phyloP scores from a whole-genome alignment of 2,888 invertebrate species.

The Megalurothrips usitatus region DNA sequence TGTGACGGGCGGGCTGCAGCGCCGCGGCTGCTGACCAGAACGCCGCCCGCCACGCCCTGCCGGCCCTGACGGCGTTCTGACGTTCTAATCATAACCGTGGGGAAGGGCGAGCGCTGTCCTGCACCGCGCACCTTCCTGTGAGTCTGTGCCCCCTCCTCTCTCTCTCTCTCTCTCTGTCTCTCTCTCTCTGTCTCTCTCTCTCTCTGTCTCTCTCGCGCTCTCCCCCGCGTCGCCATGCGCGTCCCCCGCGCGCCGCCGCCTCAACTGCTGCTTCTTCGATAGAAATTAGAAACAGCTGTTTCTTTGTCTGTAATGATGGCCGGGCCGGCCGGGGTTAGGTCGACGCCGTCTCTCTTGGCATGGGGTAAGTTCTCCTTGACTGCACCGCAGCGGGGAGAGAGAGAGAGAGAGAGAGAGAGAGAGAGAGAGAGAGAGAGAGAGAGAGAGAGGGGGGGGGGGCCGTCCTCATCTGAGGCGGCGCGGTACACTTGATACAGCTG shows the following conservation, averaged over 20 bases:
- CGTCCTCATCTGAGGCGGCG: background rate
- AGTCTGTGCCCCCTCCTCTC: background rate
- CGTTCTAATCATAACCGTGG: slow-evolving; percentile 1
- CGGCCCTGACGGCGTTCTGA: background rate
- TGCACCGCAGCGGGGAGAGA: background rate
- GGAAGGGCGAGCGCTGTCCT: background rate
- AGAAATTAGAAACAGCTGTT: slow-evolving; percentile 25
- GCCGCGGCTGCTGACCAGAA: no score
- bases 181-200: background rate
- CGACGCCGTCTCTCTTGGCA: slow-evolving; percentile 21
- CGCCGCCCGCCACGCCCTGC: background rate
- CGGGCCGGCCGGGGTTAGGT: background rate
- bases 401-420: background rate
- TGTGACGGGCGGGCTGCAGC: no score
- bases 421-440: background rate
- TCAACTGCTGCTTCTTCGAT: background rate
- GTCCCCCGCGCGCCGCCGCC: no score
- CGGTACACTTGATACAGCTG: slow-evolving; percentile 1
- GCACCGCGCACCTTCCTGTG: background rate
- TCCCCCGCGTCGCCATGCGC: no score
- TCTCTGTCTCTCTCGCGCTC: no score
- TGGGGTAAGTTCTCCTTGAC: slow-evolving; percentile 24
- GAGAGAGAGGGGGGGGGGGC: background rate
- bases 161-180: background rate
- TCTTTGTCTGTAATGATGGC: slow-evolving; percentile 23